phyloP scores from a whole-genome alignment of 2,888 invertebrate species.

The Hyalella azteca region DNA sequence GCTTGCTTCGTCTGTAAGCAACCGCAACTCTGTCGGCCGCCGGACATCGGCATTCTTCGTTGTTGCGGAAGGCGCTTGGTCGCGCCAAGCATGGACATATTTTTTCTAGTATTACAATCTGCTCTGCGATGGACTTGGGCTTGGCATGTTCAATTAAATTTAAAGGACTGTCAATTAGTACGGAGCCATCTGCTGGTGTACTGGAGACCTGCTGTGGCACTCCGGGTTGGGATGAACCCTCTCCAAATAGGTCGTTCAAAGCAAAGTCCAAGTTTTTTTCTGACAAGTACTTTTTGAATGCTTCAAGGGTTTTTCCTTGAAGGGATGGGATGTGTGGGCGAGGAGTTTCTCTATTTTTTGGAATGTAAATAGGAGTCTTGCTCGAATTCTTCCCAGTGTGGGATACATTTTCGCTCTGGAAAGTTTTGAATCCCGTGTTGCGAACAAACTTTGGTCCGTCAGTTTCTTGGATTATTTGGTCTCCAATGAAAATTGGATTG shows the following conservation, averaged over 20 bases:
- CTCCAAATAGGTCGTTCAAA: slow-evolving; percentile 11
- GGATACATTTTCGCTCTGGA: too few relatives aligned
- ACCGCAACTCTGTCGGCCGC: not conserved
- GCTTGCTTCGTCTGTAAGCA: not conserved
- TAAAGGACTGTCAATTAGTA: not conserved
- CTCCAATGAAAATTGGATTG: not conserved
- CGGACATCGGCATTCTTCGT: not conserved
- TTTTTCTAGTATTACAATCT: slow-evolving; percentile 16
- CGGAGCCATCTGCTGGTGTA: not conserved
- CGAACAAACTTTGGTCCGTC: slow-evolving; percentile 3
- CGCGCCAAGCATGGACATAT: slow-evolving; percentile 15
- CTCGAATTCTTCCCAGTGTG: not conserved
- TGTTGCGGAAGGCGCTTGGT: not conserved
- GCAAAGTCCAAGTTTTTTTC: slow-evolving; percentile 10
- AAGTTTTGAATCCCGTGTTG: not conserved
- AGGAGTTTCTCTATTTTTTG: not conserved
- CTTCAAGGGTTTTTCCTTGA: not conserved
- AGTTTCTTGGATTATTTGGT: slow-evolving; percentile 13
- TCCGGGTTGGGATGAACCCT: not conserved
- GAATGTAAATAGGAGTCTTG: not conserved
- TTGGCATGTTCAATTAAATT: slow-evolving; percentile 1
- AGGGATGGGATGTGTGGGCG: not conserved
- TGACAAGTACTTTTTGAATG: not conserved
- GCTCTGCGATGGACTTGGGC: slow-evolving; percentile 18
- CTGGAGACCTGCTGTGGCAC: not conserved